These are phyloP conservation scores for Matsumyia berberina DNA, from an alignment of 2,888 invertebrate species.

Conservation along the genomic window DNA sequence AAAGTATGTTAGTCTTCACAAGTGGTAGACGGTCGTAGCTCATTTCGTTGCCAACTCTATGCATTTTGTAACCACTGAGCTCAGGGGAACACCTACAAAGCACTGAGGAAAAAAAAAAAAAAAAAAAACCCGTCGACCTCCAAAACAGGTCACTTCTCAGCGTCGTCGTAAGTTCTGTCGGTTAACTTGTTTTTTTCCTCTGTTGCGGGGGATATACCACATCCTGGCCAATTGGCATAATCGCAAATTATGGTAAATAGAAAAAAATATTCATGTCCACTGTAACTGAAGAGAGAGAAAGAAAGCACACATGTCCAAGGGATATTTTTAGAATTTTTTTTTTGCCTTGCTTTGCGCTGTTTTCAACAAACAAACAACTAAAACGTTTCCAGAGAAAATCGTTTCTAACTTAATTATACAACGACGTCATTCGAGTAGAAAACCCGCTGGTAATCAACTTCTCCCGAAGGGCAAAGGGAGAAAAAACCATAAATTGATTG, in stretches of 20 bases:
- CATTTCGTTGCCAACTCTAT: not conserved
- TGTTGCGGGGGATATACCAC: not conserved
- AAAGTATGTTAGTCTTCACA: slow-evolving; percentile 1
- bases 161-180: slow-evolving; percentile 13
- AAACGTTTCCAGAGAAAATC: slow-evolving; percentile 12
- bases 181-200: slow-evolving; percentile 50
- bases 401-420: slow-evolving; percentile 45
- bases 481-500: slow-evolving; percentile 4
- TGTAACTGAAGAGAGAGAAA: not conserved
- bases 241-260: slow-evolving; percentile 24
- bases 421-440: not conserved
- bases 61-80: slow-evolving; percentile 12
- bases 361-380: slow-evolving; percentile 15
- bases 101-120: slow-evolving; percentile 28
- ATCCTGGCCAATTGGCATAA: slow-evolving; percentile 2
- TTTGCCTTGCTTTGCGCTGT: not conserved
- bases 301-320: slow-evolving; percentile 3
- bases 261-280: not conserved
- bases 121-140: slow-evolving; percentile 66
- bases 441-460: not conserved
- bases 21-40: not conserved
- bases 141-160: slow-evolving; percentile 65
- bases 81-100: slow-evolving; percentile 1
- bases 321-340: slow-evolving; percentile 60
- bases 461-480: not conserved